Evolutionary conservation across 2,113 vertebrate species (phyloP).

Genomic region (Cynocephalus volans): DNA sequence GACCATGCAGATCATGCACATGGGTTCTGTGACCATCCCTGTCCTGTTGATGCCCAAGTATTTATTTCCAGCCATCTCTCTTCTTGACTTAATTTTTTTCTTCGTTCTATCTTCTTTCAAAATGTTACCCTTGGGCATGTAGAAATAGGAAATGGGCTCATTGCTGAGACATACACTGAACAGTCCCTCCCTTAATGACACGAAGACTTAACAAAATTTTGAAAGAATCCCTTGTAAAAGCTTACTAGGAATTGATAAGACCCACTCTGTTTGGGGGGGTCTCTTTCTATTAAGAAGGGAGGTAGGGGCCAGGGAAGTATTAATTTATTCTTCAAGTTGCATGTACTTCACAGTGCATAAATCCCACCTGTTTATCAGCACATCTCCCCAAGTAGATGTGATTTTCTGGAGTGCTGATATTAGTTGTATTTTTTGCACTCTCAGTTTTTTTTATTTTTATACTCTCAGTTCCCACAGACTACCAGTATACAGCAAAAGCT

Average conservation of each 20-base stretch:
- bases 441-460: not conserved
- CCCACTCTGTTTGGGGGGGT: not conserved
- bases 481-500: not conserved
- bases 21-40: not conserved
- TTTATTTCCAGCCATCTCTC: not conserved
- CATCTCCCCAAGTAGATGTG: not conserved
- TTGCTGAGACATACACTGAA: not conserved
- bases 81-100: not conserved
- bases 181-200: not conserved
- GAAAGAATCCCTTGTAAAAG: not conserved
- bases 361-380: not conserved
- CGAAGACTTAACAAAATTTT: not conserved
- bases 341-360: not conserved
- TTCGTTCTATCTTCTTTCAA: not conserved
- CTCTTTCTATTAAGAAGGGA: not conserved
- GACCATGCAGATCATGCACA: not conserved
- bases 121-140: not conserved
- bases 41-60: not conserved
- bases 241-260: not conserved
- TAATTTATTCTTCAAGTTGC: not conserved
- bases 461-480: not conserved
- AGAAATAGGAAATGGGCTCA: not conserved
- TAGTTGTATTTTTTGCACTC: too few relatives aligned
- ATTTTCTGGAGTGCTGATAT: conserved; percentile 11
- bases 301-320: not conserved